Evolutionary conservation across 23 tunicate genomes (phyloP), one percentile per base, ranked within the genome.

Genomic region (Botrylloides violaceus): DNA sequence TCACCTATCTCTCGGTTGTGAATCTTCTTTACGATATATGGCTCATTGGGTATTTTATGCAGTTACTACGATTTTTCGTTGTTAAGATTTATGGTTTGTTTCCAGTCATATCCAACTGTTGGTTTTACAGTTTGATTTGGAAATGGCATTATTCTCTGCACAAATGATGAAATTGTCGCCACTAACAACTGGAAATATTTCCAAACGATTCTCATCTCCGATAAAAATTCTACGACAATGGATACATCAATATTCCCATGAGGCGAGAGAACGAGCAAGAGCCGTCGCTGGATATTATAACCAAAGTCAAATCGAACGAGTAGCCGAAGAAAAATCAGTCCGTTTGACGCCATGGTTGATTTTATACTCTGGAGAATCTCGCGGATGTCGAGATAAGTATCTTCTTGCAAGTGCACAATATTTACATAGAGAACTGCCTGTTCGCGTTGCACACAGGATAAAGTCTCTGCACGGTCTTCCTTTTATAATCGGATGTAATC

Each of bases 381-480:
- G 37, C n/a, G 65, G 65, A 9, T 21, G 29, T 63, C 20, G 32
- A 27, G 74, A 68, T 28, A 68, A 68, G 2, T 68, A 68, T 68
- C 58, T 68, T 38, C n/a, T 68, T 4, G n/a, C 36, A 35, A 68
- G 74, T 22, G 74, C 74, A 37, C 57, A 68, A 68, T 77, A 49
- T 53, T 61, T 66, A 29, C 71, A 55, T 64, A 50, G 53, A 32
- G 81, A 66, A 9, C 73, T 77, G 3, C 81, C 81, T 31, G 73
- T 63, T 36, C 60, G 70, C 49, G 73, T 77, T 48, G 81, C 81
- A 61, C 63, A 64, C 30, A 36, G 37, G 0, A 66, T 77, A 7
- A 50, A 65, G 27, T 48, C 63, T 28, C 65, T 77, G 32, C 81
- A 77, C 47, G 81, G 81, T 6, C 48, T 77, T 31, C 81, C 81